Evolutionary conservation across 2,113 vertebrate species (phyloP), one percentile per base, ranked within the genome.

Genomic region (Pitta sordida): DNA sequence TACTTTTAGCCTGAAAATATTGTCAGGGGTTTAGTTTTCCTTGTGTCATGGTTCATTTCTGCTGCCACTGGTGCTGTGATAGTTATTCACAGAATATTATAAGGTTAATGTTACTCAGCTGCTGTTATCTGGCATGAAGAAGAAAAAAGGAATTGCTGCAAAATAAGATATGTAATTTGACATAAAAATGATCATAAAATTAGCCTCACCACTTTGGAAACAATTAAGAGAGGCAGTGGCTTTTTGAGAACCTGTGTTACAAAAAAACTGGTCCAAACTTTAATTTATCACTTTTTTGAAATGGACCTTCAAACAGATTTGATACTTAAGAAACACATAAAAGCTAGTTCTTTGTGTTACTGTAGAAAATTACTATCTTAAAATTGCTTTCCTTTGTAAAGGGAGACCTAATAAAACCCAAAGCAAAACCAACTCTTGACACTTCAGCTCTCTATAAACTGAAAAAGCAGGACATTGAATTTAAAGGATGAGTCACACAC

Each of bases 101-200:
- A 86, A 96, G 77, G 93, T 94, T 95, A 97, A 95, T 96, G 91
- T 75, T 94, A 90, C 95, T 96, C 92, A 94, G 94, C 81, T 94
- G 96, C 95, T 95, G 94, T 59, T 68, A 94, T 63, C 67, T 21
- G 77, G 79, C 77, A 74, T 82, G 76, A 95, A 81, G 64, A 74
- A 81, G 89, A 68, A 79, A 94, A 95, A 92, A 79, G 36, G 62
- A 88, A 87, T 29, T 59, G 59, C 91, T 92, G 92, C 83, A 91
- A 91, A 43, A 91, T 70, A 77, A 67, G 36, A 71, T 65, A n/a
- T 32, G 46, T 93, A 94, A 82, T 67, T 93, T 27, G 46, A 53
- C 3, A 15, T 19, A 91, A 79, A 65, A 92, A 83, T 0, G 32
- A 88, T 56, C 55, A 74, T 48, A 91, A 88, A 90, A 85, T 69